Conservation (phyloP, 2,888 invertebrate species). For the Epiblema foenella region DNA sequence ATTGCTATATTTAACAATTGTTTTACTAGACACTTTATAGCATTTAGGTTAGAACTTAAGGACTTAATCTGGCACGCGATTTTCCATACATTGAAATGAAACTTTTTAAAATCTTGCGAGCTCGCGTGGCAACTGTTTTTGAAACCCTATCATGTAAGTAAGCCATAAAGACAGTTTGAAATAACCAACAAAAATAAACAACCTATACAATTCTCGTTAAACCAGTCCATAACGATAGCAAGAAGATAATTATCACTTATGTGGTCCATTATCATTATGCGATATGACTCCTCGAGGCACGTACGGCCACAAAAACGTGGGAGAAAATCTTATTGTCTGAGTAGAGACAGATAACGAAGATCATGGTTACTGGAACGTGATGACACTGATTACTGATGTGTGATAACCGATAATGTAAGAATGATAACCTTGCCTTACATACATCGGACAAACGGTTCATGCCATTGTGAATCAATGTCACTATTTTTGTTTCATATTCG, state of each 20-base stretch:
- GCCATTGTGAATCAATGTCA: neutral
- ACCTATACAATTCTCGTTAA: constrained; percentile 13
- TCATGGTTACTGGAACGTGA: constrained; percentile 46
- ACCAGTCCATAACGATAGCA: constrained; percentile 25
- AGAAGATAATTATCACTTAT: constrained; percentile 47
- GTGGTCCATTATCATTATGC: constrained; percentile 56
- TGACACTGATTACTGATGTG: constrained; percentile 34
- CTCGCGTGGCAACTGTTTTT: constrained; percentile 12
- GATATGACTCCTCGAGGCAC: constrained; percentile 55
- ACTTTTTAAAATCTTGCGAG: constrained; percentile 17
- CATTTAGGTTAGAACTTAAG: constrained; percentile 26
- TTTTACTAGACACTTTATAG: constrained; percentile 22
- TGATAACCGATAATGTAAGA: constrained; percentile 14
- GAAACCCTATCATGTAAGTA: constrained; percentile 15
- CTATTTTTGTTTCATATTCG: too few species aligned
- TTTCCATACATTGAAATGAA: constrained; percentile 36
- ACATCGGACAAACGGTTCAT: neutral
- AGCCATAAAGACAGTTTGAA: constrained; percentile 9
- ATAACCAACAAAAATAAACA: constrained; percentile 3
- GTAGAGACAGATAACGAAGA: constrained; percentile 50
- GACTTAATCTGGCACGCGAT: constrained; percentile 34
- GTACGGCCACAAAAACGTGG: constrained; percentile 57
- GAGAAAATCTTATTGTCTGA: constrained; percentile 51
- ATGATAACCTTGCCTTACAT: neutral
- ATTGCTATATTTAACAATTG: constrained; percentile 33